These are phyloP conservation scores for Myrmophylax atrothorax DNA, from an alignment of 2,113 vertebrate genomes.

Conservation along the genomic window DNA sequence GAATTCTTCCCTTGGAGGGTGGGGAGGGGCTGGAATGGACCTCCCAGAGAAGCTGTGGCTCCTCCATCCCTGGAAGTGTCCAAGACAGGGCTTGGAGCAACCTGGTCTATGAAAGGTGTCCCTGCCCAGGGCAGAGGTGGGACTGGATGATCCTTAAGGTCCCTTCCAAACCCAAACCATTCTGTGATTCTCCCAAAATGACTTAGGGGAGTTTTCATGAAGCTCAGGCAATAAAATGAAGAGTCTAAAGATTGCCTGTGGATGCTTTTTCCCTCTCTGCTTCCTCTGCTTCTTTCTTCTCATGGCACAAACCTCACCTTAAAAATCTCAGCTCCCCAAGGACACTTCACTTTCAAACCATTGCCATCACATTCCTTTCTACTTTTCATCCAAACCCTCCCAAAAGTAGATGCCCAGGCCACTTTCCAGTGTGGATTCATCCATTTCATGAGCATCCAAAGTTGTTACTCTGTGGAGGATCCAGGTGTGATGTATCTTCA, in stretches of 20 bases:
- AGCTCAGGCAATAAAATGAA: background rate
- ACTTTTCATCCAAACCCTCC: background rate
- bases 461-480: background rate
- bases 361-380: background rate
- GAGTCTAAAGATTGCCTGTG: background rate
- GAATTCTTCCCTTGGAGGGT: background rate
- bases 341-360: background rate
- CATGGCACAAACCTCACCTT: background rate
- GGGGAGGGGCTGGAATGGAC: accelerated
- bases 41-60: background rate
- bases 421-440: background rate
- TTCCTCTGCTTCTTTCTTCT: background rate
- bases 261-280: background rate
- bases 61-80: background rate
- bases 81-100: accelerated
- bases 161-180: background rate
- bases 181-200: background rate
- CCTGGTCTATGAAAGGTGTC: background rate
- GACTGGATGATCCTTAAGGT: background rate
- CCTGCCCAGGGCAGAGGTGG: background rate
- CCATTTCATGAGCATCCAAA: background rate
- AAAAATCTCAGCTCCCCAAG: background rate
- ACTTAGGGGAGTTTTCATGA: background rate
- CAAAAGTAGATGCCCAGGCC: background rate
- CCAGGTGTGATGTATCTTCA: background rate